Conservation (phyloP, 2,113 vertebrate species). For the Antechinus flavipes region DNA sequence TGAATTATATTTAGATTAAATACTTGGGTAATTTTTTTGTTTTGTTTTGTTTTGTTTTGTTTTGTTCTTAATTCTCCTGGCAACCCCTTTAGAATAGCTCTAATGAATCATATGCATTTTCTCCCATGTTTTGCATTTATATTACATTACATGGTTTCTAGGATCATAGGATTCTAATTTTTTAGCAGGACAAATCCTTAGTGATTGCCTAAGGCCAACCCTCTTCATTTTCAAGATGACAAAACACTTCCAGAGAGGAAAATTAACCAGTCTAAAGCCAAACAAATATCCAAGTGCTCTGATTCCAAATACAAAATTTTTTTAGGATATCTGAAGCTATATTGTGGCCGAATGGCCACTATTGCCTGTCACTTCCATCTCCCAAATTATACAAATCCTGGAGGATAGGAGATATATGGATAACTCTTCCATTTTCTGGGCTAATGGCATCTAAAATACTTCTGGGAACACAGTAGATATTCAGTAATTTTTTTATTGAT, state of each 20-base stretch:
- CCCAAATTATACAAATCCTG: neutral
- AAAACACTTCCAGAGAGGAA: neutral
- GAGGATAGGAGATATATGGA: neutral
- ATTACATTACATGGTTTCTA: neutral
- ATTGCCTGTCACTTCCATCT: neutral
- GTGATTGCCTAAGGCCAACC: neutral
- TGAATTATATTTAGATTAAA: neutral
- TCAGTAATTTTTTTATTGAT: neutral
- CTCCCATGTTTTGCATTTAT: neutral
- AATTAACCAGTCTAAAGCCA: neutral
- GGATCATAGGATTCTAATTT: neutral
- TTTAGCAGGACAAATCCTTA: neutral
- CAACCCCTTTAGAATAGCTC: neutral
- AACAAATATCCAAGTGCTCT: neutral
- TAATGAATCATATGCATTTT: neutral
- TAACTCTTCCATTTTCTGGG: neutral
- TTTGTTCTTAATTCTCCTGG: neutral
- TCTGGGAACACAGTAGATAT: accelerated
- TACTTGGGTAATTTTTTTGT: neutral
- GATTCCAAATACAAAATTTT: neutral
- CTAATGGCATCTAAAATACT: neutral
- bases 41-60: neutral
- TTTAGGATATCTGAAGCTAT: neutral
- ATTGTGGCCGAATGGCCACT: neutral
- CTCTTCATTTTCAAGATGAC: neutral